phyloP scores from a whole-genome alignment of 1,140 invertebrate species.

The Heliothis subflexa region DNA sequence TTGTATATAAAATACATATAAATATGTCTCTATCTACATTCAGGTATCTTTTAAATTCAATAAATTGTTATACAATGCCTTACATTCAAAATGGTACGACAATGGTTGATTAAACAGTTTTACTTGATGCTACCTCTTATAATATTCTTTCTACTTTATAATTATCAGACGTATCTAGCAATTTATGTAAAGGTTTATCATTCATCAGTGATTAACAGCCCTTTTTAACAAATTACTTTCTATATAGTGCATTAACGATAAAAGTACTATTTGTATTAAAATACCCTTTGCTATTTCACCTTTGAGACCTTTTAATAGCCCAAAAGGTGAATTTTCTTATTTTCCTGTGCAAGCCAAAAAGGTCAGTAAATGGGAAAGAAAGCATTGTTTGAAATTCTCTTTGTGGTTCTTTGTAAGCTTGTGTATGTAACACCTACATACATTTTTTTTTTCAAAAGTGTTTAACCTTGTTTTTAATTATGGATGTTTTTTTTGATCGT shows the following conservation, averaged over 20 bases:
- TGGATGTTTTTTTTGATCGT: no score
- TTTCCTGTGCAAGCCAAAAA: constrained; percentile 3
- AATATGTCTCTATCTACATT: no score
- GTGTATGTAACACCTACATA: not conserved
- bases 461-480: no score
- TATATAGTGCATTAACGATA: not conserved
- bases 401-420: not conserved
- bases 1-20: no score
- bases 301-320: not conserved
- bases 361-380: constrained; percentile 4
- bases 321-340: not conserved
- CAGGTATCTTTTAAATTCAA: no score
- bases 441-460: no score
- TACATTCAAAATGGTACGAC: no score
- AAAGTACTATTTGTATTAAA: not conserved
- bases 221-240: not conserved
- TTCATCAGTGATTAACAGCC: not conserved
- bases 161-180: no score
- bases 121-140: no score
- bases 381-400: not conserved
- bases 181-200: not conserved
- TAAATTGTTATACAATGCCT: no score
- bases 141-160: no score
- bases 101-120: no score
- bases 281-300: not conserved